These are phyloP conservation scores for Bagarius yarrelli DNA, from an alignment of 2,113 vertebrate genomes.

Conservation along the genomic window DNA sequence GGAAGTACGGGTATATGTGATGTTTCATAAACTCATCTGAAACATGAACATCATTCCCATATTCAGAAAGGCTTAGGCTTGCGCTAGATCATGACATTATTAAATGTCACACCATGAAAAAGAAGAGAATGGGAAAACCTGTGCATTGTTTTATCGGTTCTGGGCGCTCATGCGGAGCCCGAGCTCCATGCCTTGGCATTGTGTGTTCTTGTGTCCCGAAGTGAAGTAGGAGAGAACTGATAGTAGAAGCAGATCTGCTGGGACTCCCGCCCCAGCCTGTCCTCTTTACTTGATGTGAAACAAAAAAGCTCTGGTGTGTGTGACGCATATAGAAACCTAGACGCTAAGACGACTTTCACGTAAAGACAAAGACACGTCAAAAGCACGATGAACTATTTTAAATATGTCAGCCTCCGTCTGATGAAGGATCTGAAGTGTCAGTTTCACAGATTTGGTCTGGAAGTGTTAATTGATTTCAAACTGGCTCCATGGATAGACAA, in stretches of 20 bases:
- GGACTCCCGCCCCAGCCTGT: conserved; percentile 22
- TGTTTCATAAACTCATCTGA: neutral
- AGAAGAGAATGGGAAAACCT: neutral
- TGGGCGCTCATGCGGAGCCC: conserved; percentile 1
- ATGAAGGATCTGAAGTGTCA: neutral
- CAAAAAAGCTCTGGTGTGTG: conserved; percentile 41
- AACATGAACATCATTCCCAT: conserved; percentile 5
- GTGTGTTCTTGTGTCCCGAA: conserved; percentile 23
- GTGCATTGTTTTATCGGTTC: conserved; percentile 11
- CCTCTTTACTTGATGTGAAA: conserved; percentile 46
- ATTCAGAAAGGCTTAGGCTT: conserved; percentile 7
- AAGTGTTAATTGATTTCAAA: conserved; percentile 33
- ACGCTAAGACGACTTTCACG: conserved; percentile 33
- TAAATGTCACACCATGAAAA: conserved; percentile 44
- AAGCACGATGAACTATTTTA: neutral
- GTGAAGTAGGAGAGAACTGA: conserved; percentile 22
- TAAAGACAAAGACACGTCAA: conserved; percentile 41
- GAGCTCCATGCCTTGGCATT: conserved; percentile 25
- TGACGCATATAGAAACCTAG: conserved; percentile 47
- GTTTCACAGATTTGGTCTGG: conserved; percentile 13
- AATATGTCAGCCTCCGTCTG: conserved; percentile 4
- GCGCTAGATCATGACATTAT: conserved; percentile 42
- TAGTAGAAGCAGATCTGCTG: conserved; percentile 35
- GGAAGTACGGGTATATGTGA: neutral
- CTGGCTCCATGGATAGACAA: conserved; percentile 3